A percentile compares a stretch with the other conserved stretches of the same genome.
phyloP scores from a whole-genome alignment of 1,140 invertebrate genomes.

The Papilio polyxenes region DNA sequence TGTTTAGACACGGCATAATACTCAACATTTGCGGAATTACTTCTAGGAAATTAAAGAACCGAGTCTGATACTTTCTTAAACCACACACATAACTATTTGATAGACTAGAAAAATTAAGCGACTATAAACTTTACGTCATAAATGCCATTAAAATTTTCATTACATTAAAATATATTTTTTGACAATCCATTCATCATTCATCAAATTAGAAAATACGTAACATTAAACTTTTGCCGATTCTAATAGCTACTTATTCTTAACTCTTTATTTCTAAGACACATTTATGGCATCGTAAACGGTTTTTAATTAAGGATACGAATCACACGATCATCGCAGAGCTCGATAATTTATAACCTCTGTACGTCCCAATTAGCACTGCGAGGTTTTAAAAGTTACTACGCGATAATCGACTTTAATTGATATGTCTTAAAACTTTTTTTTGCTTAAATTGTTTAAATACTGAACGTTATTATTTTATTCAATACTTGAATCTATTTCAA shows the following conservation, averaged over 20 bases:
- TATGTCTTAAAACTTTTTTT: not conserved
- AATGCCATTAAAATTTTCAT: not conserved
- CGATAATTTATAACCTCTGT: slow-evolving; percentile 56
- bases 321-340: slow-evolving; percentile 56
- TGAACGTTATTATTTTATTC: no score
- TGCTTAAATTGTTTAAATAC: not conserved
- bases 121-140: not conserved
- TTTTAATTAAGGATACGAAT: slow-evolving; percentile 73
- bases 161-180: no score
- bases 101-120: no score
- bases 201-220: not conserved
- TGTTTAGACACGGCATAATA: slow-evolving; percentile 37
- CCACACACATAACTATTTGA: no score
- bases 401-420: slow-evolving; percentile 27
- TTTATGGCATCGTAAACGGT: slow-evolving; percentile 71
- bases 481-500: no score
- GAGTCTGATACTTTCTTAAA: not conserved
- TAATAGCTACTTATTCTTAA: slow-evolving; percentile 41
- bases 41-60: not conserved
- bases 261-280: slow-evolving; percentile 59
- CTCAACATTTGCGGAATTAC: not conserved
- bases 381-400: slow-evolving; percentile 39
- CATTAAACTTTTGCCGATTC: slow-evolving; percentile 35
- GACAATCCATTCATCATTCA: no score
- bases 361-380: slow-evolving; percentile 57